Evolutionary conservation across 2,797 vertebrate species (phyloP).

Genomic region (Zenarchopterus dispar): DNA sequence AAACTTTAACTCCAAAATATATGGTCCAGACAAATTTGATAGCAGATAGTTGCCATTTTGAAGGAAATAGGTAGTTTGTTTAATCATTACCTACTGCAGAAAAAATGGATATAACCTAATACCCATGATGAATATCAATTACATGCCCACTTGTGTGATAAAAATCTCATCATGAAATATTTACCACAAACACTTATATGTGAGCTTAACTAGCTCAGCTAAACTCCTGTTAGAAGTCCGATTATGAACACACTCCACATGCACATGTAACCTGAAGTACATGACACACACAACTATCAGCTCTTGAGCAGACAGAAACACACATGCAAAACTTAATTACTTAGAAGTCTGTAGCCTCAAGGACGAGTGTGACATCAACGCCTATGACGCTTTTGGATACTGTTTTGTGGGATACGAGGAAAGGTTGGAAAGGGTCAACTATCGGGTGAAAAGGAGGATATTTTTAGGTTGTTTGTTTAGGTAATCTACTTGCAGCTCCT

Average conservation of each 20-base stretch:
- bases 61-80: slow-evolving; percentile 1
- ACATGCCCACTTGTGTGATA: neutral
- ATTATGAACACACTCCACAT: slow-evolving; percentile 5
- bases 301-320: slow-evolving; percentile 29
- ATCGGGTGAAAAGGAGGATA: slow-evolving; percentile 63
- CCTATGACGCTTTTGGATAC: slow-evolving; percentile 39
- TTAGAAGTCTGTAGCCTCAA: slow-evolving; percentile 30
- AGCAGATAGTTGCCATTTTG: neutral
- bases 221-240: neutral
- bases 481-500: slow-evolving; percentile 72
- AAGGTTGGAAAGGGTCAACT: slow-evolving; percentile 32
- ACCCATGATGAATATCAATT: neutral
- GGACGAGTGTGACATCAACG: slow-evolving; percentile 46
- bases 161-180: slow-evolving; percentile 4
- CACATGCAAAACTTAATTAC: slow-evolving; percentile 39
- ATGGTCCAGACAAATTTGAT: neutral
- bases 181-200: slow-evolving; percentile 1
- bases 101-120: neutral
- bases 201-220: neutral
- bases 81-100: neutral
- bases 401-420: slow-evolving; percentile 21
- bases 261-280: slow-evolving; percentile 1
- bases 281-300: slow-evolving; percentile 43
- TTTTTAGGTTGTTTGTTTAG: slow-evolving; percentile 83
- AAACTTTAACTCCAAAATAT: slow-evolving; percentile 1